phyloP scores from a whole-genome alignment of 2,797 vertebrate species.

The Chelmon rostratus region DNA sequence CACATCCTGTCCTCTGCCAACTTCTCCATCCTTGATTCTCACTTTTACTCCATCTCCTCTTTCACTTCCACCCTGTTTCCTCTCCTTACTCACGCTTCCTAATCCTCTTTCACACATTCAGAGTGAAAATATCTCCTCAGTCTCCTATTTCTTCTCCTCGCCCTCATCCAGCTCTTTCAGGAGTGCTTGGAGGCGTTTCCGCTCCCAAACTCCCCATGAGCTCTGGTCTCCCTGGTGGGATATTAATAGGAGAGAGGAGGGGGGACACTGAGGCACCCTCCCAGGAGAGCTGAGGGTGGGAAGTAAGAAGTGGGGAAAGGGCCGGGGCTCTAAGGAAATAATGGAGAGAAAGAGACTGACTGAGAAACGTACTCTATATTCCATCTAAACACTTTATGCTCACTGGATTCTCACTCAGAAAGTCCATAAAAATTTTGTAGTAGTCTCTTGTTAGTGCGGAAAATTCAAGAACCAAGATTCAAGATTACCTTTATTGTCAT shows the following conservation, averaged over 20 bases:
- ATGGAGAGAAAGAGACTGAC: neutral
- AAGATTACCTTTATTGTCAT: too few relatives aligned
- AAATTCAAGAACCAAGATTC: too few relatives aligned
- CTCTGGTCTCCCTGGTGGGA: slow-evolving; percentile 73
- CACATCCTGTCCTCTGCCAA: slow-evolving; percentile 1
- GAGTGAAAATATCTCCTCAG: slow-evolving; percentile 33
- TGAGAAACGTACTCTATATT: slow-evolving; percentile 12
- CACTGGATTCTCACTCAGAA: neutral
- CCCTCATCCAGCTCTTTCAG: slow-evolving; percentile 54
- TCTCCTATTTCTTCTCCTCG: slow-evolving; percentile 21
- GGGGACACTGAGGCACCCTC: slow-evolving; percentile 66
- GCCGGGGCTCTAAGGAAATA: slow-evolving; percentile 44
- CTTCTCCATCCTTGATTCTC: neutral
- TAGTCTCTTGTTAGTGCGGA: neutral
- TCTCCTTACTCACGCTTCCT: slow-evolving; percentile 21
- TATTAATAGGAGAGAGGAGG: slow-evolving; percentile 78
- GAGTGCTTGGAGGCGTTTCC: slow-evolving; percentile 74
- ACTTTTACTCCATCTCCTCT: slow-evolving; percentile 15
- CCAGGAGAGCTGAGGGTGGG: slow-evolving; percentile 69
- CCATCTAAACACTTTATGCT: slow-evolving; percentile 12
- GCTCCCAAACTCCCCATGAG: slow-evolving; percentile 81
- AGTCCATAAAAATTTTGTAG: neutral
- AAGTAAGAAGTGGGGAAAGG: slow-evolving; percentile 76
- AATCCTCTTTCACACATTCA: slow-evolving; percentile 59
- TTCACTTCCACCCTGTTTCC: slow-evolving; percentile 30